Percentiles rank a stretch among this genome's conserved stretches.
Conservation (phyloP, 2,797 vertebrate species). For the Girardinus metallicus region DNA sequence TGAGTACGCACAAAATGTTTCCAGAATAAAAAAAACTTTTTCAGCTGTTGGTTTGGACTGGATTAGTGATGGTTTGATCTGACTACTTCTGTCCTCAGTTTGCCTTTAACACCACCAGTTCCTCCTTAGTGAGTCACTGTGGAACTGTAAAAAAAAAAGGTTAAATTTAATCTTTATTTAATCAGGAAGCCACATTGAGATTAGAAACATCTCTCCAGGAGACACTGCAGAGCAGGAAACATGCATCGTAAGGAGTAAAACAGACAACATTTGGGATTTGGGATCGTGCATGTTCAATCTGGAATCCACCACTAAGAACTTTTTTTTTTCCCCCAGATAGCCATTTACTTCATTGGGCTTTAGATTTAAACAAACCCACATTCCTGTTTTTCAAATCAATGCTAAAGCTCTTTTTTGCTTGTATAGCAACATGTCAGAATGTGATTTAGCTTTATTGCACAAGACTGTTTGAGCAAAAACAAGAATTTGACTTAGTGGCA, state of each 20-base stretch:
- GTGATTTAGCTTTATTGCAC: neutral
- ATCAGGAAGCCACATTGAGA: neutral
- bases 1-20: neutral
- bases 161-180: conserved; percentile 8
- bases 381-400: neutral
- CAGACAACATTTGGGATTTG: no score
- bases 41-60: neutral
- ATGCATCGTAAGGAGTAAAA: neutral
- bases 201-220: conserved; percentile 4
- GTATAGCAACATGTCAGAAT: neutral
- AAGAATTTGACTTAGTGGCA: neutral
- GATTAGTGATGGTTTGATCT: neutral
- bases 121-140: neutral
- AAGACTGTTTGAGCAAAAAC: neutral
- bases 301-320: neutral
- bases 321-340: neutral
- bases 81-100: conserved; percentile 1
- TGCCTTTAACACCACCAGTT: neutral
- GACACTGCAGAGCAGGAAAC: neutral
- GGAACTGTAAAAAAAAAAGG: neutral
- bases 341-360: neutral
- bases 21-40: neutral
- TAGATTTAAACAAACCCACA: neutral
- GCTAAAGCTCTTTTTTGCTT: neutral
- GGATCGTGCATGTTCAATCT: neutral